Base-by-base conservation (phyloP, 2,113 vertebrate species). In the Apteryx owenii region DNA sequence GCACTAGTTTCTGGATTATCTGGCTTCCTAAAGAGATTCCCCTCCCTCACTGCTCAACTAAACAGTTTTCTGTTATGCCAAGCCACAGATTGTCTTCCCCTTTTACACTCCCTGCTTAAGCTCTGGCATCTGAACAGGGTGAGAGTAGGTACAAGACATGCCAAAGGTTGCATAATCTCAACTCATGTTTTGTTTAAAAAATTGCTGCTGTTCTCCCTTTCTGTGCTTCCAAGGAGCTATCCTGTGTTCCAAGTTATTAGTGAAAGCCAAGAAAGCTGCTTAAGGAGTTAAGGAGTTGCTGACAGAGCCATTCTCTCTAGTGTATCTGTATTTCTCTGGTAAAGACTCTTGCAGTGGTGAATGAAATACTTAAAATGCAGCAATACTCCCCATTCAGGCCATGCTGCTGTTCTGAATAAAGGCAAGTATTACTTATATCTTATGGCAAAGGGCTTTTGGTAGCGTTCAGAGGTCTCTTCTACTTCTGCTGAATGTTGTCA, bases 1-100 rank as follows among this genome's bases (percentile, higher is more conserved):
- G 60, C 83, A 21, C 54, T 66, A 12, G 50, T 94, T 97, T 85
- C 68, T 85, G 93, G 85, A 80, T 96, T 96, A 85, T 89, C 85
- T 66, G 89, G 6, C 83, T 81, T 95, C 94, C 85, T 93, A 69
- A 94, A 84, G 88, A 83, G 85, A 40, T 79, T 85, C 85, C 40
- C 23, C 28, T 70, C 46, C 64, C 69, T 62, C 21, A 28, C 78
- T 54, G 54, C 50, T 87, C 48, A 17, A 10, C 58, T 70, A 46
- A 97, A 88, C 3, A 8, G 68, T 4, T 76, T 93, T 78, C 66
- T 72, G 46, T 85, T 50, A 42, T 23, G n/a, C 46, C 40, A 44
- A 94, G 80, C 46, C 38, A 10, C 21, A 21, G 53, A 60, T 44
- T 44, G 64, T 23, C 51, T 26, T 31, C 64, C 71, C 36, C 23